Evolutionary conservation across 2,797 vertebrate species (phyloP).

Genomic region (Cuniculus paca): DNA sequence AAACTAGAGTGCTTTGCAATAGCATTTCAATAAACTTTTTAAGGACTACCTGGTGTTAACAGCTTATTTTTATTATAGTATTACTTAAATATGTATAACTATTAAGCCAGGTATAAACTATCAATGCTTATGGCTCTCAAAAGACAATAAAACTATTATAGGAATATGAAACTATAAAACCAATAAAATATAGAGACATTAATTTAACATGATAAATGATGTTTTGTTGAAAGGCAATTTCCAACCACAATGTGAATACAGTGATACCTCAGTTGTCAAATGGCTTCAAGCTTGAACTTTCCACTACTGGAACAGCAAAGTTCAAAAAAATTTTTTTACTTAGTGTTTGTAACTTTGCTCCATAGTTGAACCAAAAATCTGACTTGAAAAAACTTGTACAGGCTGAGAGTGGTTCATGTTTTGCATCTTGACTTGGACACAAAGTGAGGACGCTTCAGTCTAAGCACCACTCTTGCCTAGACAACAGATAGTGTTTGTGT

Average conservation of each 20-base stretch:
- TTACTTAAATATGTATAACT: slow-evolving; percentile 8
- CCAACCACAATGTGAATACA: neutral
- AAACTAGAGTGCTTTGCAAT: neutral
- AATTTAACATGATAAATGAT: slow-evolving; percentile 31
- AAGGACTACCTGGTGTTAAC: neutral
- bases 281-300: neutral
- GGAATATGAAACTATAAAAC: neutral
- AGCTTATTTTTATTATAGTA: slow-evolving; percentile 12
- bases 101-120: neutral
- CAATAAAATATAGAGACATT: slow-evolving; percentile 33
- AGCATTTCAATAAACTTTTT: neutral
- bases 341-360: neutral
- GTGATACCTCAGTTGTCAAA: neutral
- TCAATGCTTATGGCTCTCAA: neutral
- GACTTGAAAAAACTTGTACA: neutral
- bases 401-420: neutral
- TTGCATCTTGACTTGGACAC: neutral
- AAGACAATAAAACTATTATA: slow-evolving; percentile 31
- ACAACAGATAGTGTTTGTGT: neutral
- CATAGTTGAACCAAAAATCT: neutral
- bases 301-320: neutral
- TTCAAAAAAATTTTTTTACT: neutral
- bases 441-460: neutral
- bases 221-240: slow-evolving; percentile 45
- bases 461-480: neutral